These are phyloP conservation scores for Acanthurus leucopareius DNA, from an alignment of 2,797 vertebrate species.

Conservation along the genomic window DNA sequence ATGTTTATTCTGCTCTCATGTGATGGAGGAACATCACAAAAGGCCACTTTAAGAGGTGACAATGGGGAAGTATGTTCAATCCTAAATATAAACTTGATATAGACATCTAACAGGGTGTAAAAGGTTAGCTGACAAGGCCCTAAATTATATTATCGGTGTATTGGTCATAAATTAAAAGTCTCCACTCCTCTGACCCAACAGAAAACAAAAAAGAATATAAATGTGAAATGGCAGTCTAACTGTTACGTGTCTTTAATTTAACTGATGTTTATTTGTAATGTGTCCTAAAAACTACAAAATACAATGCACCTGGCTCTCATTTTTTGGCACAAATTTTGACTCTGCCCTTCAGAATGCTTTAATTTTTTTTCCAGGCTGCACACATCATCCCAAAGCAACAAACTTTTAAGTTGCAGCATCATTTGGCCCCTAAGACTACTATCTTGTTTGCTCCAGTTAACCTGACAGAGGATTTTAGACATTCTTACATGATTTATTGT, in stretches of 20 bases:
- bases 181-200: neutral
- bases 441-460: neutral
- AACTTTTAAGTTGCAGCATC: constrained; percentile 3
- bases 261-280: neutral
- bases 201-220: neutral
- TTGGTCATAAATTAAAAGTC: constrained; percentile 14
- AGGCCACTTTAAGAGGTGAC: neutral
- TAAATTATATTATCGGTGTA: neutral
- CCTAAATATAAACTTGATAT: neutral
- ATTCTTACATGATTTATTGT: constrained; percentile 12
- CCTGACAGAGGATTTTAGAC: constrained; percentile 1
- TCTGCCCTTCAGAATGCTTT: neutral
- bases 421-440: neutral
- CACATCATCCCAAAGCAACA: constrained; percentile 17
- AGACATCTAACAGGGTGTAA: neutral
- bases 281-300: neutral
- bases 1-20: neutral
- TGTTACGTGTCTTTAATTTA: neutral
- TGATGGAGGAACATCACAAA: constrained; percentile 1
- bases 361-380: neutral
- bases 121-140: neutral
- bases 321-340: neutral
- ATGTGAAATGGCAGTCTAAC: neutral
- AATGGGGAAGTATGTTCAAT: neutral
- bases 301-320: neutral